Conservation (phyloP, 1,140 invertebrate genomes). For the Hypsibius dujardini region DNA sequence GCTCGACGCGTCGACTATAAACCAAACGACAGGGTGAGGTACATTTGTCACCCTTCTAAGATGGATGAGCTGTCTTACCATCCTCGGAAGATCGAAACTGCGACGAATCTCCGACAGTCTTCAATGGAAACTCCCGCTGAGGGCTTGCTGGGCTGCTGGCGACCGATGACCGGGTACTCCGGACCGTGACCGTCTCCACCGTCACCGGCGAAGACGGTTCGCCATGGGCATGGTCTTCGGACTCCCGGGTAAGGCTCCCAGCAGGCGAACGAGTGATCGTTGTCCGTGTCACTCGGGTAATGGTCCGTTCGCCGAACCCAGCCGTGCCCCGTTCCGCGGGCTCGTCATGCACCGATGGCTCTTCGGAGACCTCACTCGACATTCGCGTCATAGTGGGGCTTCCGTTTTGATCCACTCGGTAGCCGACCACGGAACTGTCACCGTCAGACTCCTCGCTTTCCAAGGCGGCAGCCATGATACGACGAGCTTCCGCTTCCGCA, state of each 20-base stretch:
- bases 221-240: not conserved
- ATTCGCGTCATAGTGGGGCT: not conserved
- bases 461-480: not conserved
- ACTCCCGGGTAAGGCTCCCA: not conserved
- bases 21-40: too few relatives aligned
- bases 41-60: too few relatives aligned
- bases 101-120: too few relatives aligned
- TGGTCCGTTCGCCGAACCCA: not conserved
- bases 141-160: slow-evolving; percentile 1
- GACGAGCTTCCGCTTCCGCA: not conserved
- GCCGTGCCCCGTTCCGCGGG: not conserved
- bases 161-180: slow-evolving; percentile 13
- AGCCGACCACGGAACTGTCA: not conserved
- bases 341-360: not conserved
- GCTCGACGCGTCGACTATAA: too few relatives aligned
- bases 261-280: not conserved
- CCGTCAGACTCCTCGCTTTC: not conserved
- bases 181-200: not conserved
- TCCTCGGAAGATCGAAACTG: too few relatives aligned
- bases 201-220: not conserved
- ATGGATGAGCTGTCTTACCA: too few relatives aligned
- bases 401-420: not conserved
- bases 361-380: not conserved
- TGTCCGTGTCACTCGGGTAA: not conserved
- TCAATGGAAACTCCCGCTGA: not conserved